Evolutionary conservation across 2,113 vertebrate species (phyloP), one percentile per base, ranked within the genome.

Genomic region (Nibea coibor): DNA sequence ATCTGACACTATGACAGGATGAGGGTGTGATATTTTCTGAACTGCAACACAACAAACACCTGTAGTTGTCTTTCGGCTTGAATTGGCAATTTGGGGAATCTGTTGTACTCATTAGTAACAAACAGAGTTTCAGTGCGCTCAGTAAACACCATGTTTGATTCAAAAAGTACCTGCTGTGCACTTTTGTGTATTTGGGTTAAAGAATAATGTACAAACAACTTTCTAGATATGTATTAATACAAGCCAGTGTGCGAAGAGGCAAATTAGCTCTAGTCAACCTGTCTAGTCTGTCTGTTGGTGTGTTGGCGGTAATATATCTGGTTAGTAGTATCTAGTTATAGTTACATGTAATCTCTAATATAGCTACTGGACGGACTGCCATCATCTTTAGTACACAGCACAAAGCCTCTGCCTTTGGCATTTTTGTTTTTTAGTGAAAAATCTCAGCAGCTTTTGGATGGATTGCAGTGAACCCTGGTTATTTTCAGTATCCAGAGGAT

Each of bases 1-100:
- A 28, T 59, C 26, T 83, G 79, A 88, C 82, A 87, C 76, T 59
- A 73, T 85, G 88, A 91, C 76, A 81, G 83, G 64, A 72, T 57
- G 19, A 26, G 64, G 31, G 16, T 78, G 24, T 56, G 39, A 81
- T 72, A 31, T 86, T 86, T 72, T 31, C 69, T 80, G 2, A 75
- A 68, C 53, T 62, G 17, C 82, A 83, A 61, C 76, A 63, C 57
- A 64, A 45, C 62, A 75, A 71, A 83, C 84, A 88, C 66, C 70
- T 84, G 84, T 81, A 70, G 72, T 68, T 76, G 65, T 85, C 61
- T 68, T 70, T 14, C 28, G 72, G 50, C 28, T 61, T 35, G 15
- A 75, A 62, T 58, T 54, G 77, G 66, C 39, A 80, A 80, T 83
- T 76, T 85, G 58, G 20, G 15, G 12, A 24, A 69, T 85, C 54